Evolutionary conservation across 2,797 vertebrate species (phyloP).

Genomic region (Labeo calbasu): DNA sequence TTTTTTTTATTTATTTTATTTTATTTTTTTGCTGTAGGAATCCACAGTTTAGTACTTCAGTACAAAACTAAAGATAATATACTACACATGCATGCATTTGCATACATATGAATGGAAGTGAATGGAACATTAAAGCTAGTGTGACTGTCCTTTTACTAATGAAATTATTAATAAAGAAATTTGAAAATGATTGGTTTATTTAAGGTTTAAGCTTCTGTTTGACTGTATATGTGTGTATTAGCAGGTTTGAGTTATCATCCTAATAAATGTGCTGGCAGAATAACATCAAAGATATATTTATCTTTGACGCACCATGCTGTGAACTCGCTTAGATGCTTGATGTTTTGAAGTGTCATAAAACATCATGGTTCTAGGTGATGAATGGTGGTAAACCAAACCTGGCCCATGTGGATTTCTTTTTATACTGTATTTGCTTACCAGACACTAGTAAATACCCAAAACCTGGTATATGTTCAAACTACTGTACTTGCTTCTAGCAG

Average conservation of each 20-base stretch:
- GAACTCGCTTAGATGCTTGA: constrained; percentile 10
- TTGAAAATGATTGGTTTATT: constrained; percentile 5
- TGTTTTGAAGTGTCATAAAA: constrained; percentile 27
- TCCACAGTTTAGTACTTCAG: background rate
- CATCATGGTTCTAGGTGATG: background rate
- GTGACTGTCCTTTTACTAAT: background rate
- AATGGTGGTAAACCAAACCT: constrained; percentile 1
- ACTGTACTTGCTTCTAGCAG: background rate
- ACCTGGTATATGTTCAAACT: background rate
- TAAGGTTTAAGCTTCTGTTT: constrained; percentile 28
- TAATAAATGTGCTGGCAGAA: background rate
- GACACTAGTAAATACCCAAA: background rate
- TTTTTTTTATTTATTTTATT: background rate
- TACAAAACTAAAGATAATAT: background rate
- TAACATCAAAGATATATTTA: constrained; percentile 13
- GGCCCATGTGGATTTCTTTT: background rate
- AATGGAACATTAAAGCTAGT: background rate
- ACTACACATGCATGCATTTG: background rate
- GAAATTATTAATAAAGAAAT: background rate
- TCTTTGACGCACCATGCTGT: constrained; percentile 1
- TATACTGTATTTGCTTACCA: background rate
- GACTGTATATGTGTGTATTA: background rate
- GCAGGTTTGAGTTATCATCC: background rate
- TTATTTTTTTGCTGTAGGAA: background rate
- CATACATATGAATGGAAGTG: background rate